A percentile compares a stretch with the other conserved stretches of the same genome.
Evolutionary conservation across 2,797 vertebrate species (phyloP).

Genomic region (Etheostoma nigrum): DNA sequence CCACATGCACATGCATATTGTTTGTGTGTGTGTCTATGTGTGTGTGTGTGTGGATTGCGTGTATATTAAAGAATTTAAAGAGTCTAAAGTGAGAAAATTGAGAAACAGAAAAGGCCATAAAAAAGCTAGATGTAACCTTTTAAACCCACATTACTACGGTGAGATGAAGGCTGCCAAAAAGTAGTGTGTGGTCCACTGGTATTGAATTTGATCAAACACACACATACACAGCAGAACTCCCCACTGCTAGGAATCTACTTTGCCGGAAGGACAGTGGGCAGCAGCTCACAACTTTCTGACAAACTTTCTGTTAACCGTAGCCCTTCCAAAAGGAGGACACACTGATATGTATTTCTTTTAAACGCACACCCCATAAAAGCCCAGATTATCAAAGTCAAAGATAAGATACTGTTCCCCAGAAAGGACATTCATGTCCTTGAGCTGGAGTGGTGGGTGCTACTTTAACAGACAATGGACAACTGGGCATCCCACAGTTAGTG

Average conservation of each 20-base stretch:
- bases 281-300: no score
- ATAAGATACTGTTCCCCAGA: no score
- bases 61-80: not conserved
- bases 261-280: no score
- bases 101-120: not conserved
- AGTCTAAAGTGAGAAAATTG: slow-evolving; percentile 4
- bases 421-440: not conserved
- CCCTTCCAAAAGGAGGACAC: no score
- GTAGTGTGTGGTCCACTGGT: not conserved
- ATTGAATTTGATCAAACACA: not conserved
- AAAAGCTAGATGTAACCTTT: not conserved
- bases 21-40: slow-evolving; percentile 7
- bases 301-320: no score
- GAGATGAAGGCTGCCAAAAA: not conserved
- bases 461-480: not conserved
- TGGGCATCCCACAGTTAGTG: no score
- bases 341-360: no score
- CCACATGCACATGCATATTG: not conserved
- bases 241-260: no score
- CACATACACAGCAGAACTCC: not conserved
- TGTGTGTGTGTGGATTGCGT: not conserved
- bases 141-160: not conserved
- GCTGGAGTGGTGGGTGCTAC: not conserved
- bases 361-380: no score
- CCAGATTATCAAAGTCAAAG: not conserved